A percentile compares a stretch with the other conserved stretches of the same genome.
Conservation (phyloP, 2,888 invertebrate genomes). For the Dryobotodes eremita region DNA sequence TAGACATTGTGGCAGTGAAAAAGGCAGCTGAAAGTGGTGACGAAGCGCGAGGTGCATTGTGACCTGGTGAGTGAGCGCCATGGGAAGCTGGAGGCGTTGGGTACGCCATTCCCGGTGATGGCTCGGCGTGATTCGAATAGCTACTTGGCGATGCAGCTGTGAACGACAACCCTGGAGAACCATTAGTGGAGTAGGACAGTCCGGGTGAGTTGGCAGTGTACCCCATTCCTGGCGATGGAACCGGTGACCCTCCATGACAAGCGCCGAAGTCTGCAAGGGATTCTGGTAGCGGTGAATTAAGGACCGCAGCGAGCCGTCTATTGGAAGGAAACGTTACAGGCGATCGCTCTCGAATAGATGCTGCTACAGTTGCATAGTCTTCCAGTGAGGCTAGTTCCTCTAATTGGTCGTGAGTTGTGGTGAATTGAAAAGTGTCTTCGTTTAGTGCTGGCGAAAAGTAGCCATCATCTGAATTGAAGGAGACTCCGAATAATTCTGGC, state of each 20-base stretch:
- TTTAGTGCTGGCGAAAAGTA: constrained; percentile 92
- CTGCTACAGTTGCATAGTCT: constrained; percentile 91
- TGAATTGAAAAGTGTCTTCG: constrained; percentile 94
- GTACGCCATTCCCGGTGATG: constrained; percentile 94
- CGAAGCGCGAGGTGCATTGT: constrained; percentile 93
- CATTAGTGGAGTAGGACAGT: constrained; percentile 94
- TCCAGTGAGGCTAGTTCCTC: constrained; percentile 92
- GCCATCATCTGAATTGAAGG: constrained; percentile 92
- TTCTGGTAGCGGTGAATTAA: constrained; percentile 95
- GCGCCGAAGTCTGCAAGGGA: constrained; percentile 96
- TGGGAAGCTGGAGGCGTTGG: constrained; percentile 97
- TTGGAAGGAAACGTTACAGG: constrained; percentile 92
- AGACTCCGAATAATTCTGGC: constrained; percentile 92
- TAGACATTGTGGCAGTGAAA: constrained; percentile 96
- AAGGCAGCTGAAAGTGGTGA: constrained; percentile 96
- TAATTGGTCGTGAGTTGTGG: constrained; percentile 91
- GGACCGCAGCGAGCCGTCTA: constrained; percentile 94
- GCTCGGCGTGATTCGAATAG: constrained; percentile 85
- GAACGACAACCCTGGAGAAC: constrained; percentile 85
- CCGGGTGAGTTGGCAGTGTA: constrained; percentile 91
- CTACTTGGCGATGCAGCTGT: constrained; percentile 85
- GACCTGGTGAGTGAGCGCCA: constrained; percentile 93
- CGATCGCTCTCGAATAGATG: constrained; percentile 91
- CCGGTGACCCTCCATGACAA: constrained; percentile 92
- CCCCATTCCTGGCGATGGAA: constrained; percentile 89